Conservation (phyloP, 2,113 vertebrate species). For the Amphiprion ocellaris region DNA sequence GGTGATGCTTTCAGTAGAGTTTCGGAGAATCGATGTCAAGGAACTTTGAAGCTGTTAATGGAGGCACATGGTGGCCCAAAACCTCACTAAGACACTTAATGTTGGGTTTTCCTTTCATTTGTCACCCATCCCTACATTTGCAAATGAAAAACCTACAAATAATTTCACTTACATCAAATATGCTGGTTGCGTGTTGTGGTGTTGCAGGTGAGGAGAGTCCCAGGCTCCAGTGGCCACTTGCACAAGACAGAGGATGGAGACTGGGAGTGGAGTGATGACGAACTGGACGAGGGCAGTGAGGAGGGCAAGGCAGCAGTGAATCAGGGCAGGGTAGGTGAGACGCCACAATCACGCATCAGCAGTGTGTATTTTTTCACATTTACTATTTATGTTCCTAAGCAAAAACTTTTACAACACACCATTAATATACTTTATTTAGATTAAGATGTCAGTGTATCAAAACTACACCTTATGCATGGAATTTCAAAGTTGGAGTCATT, state of each 20-base stretch:
- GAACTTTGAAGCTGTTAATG: too few relatives aligned
- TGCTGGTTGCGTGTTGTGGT: conserved; percentile 30
- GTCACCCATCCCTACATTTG: not conserved
- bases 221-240: conserved; percentile 96
- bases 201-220: conserved; percentile 93
- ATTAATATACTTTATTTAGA: not conserved
- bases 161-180: not conserved
- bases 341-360: not conserved
- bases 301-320: conserved; percentile 94
- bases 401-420: not conserved
- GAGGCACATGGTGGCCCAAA: too few relatives aligned
- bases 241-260: conserved; percentile 98
- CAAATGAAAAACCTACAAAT: not conserved
- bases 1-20: too few relatives aligned
- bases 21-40: too few relatives aligned
- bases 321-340: conserved; percentile 91
- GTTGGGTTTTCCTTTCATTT: too few relatives aligned
- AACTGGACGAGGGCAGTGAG: conserved; percentile 95
- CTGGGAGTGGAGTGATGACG: conserved; percentile 99
- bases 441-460: not conserved
- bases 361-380: not conserved
- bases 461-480: not conserved
- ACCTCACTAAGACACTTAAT: too few relatives aligned
- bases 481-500: not conserved
- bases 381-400: not conserved